A percentile compares a stretch with the other conserved stretches of the same genome.
Conservation (phyloP, 2,113 vertebrate species). For the Neodontobutis hainanensis region DNA sequence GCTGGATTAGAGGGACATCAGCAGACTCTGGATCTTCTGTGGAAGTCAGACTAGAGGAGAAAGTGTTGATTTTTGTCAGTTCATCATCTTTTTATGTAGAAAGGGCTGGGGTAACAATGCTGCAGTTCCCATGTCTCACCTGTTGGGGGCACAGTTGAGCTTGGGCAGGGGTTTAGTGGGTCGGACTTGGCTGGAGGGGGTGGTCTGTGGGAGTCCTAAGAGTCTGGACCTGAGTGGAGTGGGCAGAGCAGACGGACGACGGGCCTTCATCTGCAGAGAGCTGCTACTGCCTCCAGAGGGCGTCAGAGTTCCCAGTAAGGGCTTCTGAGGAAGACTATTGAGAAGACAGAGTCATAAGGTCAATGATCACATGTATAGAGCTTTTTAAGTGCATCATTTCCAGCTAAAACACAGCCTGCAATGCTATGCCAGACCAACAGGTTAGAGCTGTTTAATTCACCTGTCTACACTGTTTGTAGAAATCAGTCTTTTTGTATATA, state of each 20-base stretch:
- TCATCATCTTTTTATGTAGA: background rate
- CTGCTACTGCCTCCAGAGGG: conserved; percentile 44
- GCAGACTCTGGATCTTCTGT: conserved; percentile 12
- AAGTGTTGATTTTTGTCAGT: background rate
- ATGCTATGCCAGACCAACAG: too few species aligned
- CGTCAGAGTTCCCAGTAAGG: conserved; percentile 52
- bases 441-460: conserved; percentile 64
- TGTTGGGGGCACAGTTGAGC: conserved; percentile 3
- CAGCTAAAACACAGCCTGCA: too few species aligned
- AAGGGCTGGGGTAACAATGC: background rate
- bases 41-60: background rate
- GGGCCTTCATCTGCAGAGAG: conserved; percentile 66
- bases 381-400: background rate
- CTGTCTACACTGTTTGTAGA: conserved; percentile 75
- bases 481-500: conserved; percentile 65
- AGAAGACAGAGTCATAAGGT: background rate
- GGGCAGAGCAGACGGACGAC: conserved; percentile 78
- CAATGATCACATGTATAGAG: background rate
- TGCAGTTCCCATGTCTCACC: conserved; percentile 68
- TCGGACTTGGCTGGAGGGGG: conserved; percentile 67
- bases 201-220: conserved; percentile 71
- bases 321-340: conserved; percentile 53
- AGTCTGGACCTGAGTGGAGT: conserved; percentile 75
- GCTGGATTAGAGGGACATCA: conserved; percentile 35
- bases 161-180: conserved; percentile 1